Evolutionary conservation across 2,888 invertebrate species (phyloP).

Genomic region (Cabera pusaria): DNA sequence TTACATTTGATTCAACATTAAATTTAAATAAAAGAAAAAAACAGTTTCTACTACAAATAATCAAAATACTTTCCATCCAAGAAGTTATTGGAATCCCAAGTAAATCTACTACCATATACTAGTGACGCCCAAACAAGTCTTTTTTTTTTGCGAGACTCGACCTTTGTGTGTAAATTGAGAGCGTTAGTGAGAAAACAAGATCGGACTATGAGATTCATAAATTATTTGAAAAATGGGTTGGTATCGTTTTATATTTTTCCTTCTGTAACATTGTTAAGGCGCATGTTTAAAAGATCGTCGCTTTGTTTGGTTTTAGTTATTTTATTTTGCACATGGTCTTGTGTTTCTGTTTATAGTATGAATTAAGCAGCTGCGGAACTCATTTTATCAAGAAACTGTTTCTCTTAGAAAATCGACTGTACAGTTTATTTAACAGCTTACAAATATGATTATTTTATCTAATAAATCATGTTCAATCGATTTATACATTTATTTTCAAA

Average conservation of each 20-base stretch:
- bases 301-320: constrained; percentile 4
- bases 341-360: too few species aligned
- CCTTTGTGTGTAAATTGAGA: constrained; percentile 25
- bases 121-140: constrained; percentile 19
- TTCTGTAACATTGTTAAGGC: constrained; percentile 12
- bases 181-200: constrained; percentile 22
- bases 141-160: constrained; percentile 17
- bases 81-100: constrained; percentile 16
- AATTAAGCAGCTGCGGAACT: too few species aligned
- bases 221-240: constrained; percentile 16
- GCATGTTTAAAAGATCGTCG: constrained; percentile 16
- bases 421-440: too few species aligned
- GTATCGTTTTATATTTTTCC: constrained; percentile 4
- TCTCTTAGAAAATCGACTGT: too few species aligned
- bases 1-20: too few species aligned
- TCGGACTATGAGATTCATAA: constrained; percentile 23
- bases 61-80: too few species aligned
- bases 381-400: too few species aligned
- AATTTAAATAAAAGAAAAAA: neutral
- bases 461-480: too few species aligned
- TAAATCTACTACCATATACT: constrained; percentile 13
- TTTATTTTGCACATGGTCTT: neutral
- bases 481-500: too few species aligned
- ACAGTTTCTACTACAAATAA: constrained; percentile 1
- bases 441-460: too few species aligned